Conservation (phyloP, 2,113 vertebrate genomes). For the Ammodytes marinus region DNA sequence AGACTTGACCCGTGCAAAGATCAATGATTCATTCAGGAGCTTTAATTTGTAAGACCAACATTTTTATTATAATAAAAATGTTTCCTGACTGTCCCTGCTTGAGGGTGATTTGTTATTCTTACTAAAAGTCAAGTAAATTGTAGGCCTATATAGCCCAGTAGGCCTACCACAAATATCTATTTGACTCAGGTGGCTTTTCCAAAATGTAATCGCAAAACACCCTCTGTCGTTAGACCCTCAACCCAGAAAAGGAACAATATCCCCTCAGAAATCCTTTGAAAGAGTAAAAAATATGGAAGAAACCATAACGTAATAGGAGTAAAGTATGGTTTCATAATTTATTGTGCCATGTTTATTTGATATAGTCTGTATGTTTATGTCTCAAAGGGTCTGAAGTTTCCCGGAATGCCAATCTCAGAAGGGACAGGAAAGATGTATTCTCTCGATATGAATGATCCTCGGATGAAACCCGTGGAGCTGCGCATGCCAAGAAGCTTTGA, state of each 20-base stretch:
- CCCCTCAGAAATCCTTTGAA: too few relatives aligned
- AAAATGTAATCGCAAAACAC: too few relatives aligned
- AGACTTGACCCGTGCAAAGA: not conserved
- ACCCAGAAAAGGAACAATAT: too few relatives aligned
- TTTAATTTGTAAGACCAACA: not conserved
- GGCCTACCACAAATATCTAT: too few relatives aligned
- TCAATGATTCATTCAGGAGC: not conserved
- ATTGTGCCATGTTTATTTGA: not conserved
- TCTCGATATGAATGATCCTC: constrained; percentile 87
- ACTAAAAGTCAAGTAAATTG: too few relatives aligned
- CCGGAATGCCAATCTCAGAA: constrained; percentile 77
- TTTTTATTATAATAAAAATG: not conserved
- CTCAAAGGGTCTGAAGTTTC: constrained; percentile 68
- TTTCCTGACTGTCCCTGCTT: too few relatives aligned
- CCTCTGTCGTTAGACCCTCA: too few relatives aligned
- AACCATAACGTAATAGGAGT: too few relatives aligned
- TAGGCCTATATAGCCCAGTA: too few relatives aligned
- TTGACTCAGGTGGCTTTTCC: too few relatives aligned
- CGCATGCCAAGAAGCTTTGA: constrained; percentile 91
- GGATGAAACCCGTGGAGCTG: constrained; percentile 83
- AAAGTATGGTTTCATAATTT: not conserved
- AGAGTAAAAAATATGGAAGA: too few relatives aligned
- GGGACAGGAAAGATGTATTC: constrained; percentile 87
- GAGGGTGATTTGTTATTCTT: too few relatives aligned
- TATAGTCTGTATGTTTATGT: not conserved